Evolutionary conservation across 2,797 vertebrate species (phyloP), one percentile per base, ranked within the genome.

Genomic region (Sebastes melanostomus): DNA sequence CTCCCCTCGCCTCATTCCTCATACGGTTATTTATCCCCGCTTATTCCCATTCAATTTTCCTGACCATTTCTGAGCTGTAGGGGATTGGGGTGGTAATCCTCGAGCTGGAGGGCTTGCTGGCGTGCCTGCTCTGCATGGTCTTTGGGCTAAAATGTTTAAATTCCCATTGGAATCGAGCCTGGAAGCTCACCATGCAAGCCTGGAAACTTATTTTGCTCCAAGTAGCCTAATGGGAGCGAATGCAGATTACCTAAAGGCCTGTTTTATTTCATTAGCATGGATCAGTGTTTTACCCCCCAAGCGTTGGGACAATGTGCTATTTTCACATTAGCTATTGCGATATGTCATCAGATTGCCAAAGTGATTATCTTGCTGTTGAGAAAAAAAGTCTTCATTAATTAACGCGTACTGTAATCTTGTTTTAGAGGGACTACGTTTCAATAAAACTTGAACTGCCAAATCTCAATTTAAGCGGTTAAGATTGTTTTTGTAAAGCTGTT

Each of bases 11-110:
- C 78, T 83, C 85, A 50, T 89, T 90, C 80, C 82, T 92, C 89
- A 82, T 78, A 72, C 38, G 62, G 77, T 90, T 92, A 88, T 92
- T 91, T 88, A 88, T 91, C 90, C 84, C 77, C 58, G 83, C 81
- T 91, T 89, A 86, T 90, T 89, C 87, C 85, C 67, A 66, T 92
- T 90, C 82, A 83, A 72, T 90, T 91, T 91, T 91, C 79, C 75
- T 66, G 75, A 88, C 85, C 74, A 27, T 81, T 86, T 86, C 80
- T 58, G 80, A 86, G 82, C 88, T 86, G 73, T 18, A 36, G 85
- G 87, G 86, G 88, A 91, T 92, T 63, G 75, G 56, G 79, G 46
- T 74, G 85, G 71, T 91, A 93, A 93, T 93, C 90, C 88, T 66
- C 6, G 4, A 83, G 87, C 90, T 87, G 76, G 70, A 85, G 72